phyloP scores from a whole-genome alignment of 1,140 invertebrate species.

The Arctopsyche grandis region DNA sequence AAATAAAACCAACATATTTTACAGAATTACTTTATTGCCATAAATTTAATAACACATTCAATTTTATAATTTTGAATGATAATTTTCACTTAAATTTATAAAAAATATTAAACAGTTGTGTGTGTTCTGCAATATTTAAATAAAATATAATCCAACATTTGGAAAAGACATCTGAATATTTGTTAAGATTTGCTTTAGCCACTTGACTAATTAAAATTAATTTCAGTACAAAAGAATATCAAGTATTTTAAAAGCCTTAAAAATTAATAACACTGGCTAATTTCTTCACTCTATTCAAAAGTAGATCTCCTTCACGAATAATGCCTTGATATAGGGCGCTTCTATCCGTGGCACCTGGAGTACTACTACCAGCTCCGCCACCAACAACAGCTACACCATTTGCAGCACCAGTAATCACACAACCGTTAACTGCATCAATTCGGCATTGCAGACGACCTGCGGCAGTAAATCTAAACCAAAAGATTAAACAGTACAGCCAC shows the following conservation, averaged over 20 bases:
- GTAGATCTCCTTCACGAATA: constrained; percentile 97
- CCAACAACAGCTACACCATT: constrained; percentile 87
- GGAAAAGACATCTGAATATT: too few species aligned
- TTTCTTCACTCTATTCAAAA: constrained; percentile 98
- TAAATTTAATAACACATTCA: not conserved
- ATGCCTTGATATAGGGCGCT: constrained; percentile 90
- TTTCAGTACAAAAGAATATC: too few species aligned
- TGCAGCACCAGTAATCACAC: constrained; percentile 96
- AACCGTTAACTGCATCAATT: constrained; percentile 96
- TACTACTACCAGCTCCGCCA: constrained; percentile 83
- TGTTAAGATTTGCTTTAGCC: too few species aligned
- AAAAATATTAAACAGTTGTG: too few species aligned
- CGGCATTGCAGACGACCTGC: constrained; percentile 96
- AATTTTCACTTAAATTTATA: too few species aligned
- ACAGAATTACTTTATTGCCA: not conserved
- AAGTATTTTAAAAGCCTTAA: constrained; percentile 65
- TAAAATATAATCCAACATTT: too few species aligned
- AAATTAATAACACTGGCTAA: constrained; percentile 99
- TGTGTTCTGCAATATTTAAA: too few species aligned
- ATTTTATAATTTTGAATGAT: not conserved
- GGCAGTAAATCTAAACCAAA: constrained; percentile 86
- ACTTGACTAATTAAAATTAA: too few species aligned
- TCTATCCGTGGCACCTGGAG: constrained; percentile 79
- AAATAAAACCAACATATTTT: not conserved
- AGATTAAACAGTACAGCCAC: not conserved